Conservation (phyloP, 2,888 invertebrate species). For the Octonoba sinensis region DNA sequence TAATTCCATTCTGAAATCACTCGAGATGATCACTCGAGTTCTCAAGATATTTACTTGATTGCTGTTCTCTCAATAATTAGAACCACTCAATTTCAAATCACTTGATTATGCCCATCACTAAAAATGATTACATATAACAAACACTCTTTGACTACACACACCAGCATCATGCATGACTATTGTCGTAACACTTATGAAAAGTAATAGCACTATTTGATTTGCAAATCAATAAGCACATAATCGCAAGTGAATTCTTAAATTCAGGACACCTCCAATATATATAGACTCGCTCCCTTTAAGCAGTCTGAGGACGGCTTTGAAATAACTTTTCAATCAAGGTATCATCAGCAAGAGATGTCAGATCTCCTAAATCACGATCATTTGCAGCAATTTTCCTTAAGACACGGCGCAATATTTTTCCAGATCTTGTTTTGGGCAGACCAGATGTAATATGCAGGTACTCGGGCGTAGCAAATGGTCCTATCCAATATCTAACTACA, state of each 20-base stretch:
- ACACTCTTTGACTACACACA: too few relatives aligned
- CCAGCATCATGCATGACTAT: too few relatives aligned
- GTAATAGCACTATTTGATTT: too few relatives aligned
- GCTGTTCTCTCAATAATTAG: too few relatives aligned
- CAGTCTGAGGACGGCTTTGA: conserved; percentile 61
- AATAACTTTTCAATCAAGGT: conserved; percentile 85
- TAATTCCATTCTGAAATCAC: too few relatives aligned
- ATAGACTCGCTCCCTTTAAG: conserved; percentile 6
- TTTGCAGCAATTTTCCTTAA: conserved; percentile 92
- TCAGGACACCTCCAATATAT: neutral
- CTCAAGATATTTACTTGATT: too few relatives aligned
- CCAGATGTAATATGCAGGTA: conserved; percentile 85
- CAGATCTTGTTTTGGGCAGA: conserved; percentile 96
- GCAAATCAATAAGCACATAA: too few relatives aligned
- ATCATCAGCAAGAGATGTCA: conserved; percentile 93
- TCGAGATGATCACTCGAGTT: too few relatives aligned
- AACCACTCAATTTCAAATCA: too few relatives aligned
- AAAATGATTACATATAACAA: too few relatives aligned
- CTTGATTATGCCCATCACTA: too few relatives aligned
- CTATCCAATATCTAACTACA: conserved; percentile 89
- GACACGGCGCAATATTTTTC: conserved; percentile 97
- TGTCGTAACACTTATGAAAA: too few relatives aligned
- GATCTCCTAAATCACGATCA: conserved; percentile 91
- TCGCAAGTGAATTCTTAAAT: neutral
- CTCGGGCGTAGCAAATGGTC: conserved; percentile 96